These are phyloP conservation scores for Pheosia gnoma DNA, from an alignment of 2,888 invertebrate genomes.

Conservation along the genomic window DNA sequence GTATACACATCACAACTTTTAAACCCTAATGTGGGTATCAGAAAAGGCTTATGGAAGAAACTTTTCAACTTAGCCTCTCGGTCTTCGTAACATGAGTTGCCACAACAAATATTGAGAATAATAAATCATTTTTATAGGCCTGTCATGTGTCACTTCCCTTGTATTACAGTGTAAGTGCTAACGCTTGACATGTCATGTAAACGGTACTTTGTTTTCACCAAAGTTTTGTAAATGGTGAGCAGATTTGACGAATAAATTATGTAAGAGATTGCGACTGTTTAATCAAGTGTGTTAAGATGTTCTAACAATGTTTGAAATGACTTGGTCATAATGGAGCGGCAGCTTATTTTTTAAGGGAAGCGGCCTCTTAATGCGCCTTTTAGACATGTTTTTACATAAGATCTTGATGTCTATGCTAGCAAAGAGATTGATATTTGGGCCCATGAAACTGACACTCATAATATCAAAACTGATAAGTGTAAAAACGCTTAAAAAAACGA, in stretches of 20 bases:
- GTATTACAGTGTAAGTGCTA: constrained; percentile 1
- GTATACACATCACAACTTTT: neutral
- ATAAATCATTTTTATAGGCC: constrained; percentile 50
- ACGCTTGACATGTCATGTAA: constrained; percentile 1
- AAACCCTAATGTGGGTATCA: constrained; percentile 1
- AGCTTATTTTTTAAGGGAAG: too few relatives aligned
- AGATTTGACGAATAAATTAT: constrained; percentile 2
- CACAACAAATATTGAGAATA: constrained; percentile 44
- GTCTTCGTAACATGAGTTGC: neutral
- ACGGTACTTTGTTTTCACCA: constrained; percentile 1
- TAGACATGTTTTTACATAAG: too few relatives aligned
- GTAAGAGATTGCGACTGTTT: too few relatives aligned
- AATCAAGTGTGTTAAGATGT: too few relatives aligned
- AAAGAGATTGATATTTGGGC: too few relatives aligned
- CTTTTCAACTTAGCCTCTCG: constrained; percentile 9
- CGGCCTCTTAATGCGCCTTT: too few relatives aligned
- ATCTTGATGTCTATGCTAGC: too few relatives aligned
- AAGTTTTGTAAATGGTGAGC: neutral
- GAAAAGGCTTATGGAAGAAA: constrained; percentile 6
- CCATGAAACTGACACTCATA: too few relatives aligned
- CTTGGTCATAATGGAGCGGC: too few relatives aligned
- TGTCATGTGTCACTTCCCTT: constrained; percentile 27
- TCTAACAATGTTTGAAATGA: too few relatives aligned
- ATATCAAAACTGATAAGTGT: too few relatives aligned
- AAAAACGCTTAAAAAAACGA: too few relatives aligned